Base-by-base conservation (phyloP, 2,113 vertebrate species). In the Lagenorhynchus albirostris region DNA sequence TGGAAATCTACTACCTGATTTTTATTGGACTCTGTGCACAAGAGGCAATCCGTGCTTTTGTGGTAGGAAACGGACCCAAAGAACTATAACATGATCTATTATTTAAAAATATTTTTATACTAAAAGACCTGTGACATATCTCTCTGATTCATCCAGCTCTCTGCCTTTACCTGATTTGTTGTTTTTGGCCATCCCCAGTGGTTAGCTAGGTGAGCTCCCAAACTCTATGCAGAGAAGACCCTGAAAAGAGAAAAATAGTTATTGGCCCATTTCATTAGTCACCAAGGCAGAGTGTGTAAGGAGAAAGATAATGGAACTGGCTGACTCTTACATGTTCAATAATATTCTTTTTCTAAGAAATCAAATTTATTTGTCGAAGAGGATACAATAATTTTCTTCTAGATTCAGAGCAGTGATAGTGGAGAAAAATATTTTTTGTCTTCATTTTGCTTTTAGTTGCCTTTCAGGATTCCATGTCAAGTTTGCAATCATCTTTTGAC, bases 51-150 rank as follows among this genome's bases (percentile, higher is more conserved):
- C 82, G 86, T 79, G 41, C 73, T 97, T 95, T 87, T 84, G 50
- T 60, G 65, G 55, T 82, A 62, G 71, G n/a, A 96, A 74, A 63
- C 41, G 76, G 73, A 38, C 82, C 76, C 68, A 92, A 88, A 80
- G 36, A 96, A 87, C 68, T 80, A 91, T 87, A 91, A 84, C 23
- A 65, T 5, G 18, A 96, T 82, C 26, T 92, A 86, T 96, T 96
- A 96, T 92, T 96, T 93, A 94, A 97, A 98, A 96, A 96, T 89
- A 92, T 79, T 91, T 41, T 81, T 81, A 85, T 79, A 93, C 88
- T 92, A 91, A 96, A 95, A 76, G 88, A 77, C 44, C 31, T 83
- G 55, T 93, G 68, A 71, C 25, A 53, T 70, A 18, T 71, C 20
- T 82, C 41, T 95, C 63, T 92, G 71, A 89, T 95, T 67, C 38